phyloP scores from a whole-genome alignment of 2,888 invertebrate genomes.

The Synergus japonicus region DNA sequence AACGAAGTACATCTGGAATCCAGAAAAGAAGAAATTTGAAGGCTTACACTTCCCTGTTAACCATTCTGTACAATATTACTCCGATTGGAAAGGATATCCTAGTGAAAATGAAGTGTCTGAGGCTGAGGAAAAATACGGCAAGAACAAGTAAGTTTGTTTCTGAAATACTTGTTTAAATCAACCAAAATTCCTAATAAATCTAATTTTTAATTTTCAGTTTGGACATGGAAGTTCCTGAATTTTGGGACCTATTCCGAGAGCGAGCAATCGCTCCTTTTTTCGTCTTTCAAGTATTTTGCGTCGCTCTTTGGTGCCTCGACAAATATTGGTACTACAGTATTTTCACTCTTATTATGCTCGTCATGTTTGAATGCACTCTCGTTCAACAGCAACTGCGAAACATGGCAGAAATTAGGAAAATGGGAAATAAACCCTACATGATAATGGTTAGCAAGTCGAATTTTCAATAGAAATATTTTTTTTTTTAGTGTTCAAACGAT shows the following conservation, averaged over 20 bases:
- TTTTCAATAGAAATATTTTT: too few species aligned
- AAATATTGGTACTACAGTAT: slow-evolving; percentile 99
- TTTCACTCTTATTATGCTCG: slow-evolving; percentile 96
- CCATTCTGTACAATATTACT: slow-evolving; percentile 84
- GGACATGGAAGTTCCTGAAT: slow-evolving; percentile 94
- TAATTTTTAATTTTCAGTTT: slow-evolving; percentile 77
- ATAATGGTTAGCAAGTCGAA: slow-evolving; percentile 80
- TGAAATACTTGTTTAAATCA: not conserved
- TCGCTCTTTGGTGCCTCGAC: slow-evolving; percentile 98
- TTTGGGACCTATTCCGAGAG: slow-evolving; percentile 97
- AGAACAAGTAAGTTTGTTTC: slow-evolving; percentile 85
- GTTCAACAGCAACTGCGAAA: slow-evolving; percentile 98
- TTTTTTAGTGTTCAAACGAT: not conserved
- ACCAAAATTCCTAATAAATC: not conserved
- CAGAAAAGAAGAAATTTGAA: slow-evolving; percentile 88
- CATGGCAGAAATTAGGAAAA: slow-evolving; percentile 99
- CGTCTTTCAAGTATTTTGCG: slow-evolving; percentile 99
- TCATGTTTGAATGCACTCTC: slow-evolving; percentile 97
- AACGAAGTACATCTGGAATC: slow-evolving; percentile 95
- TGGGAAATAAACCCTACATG: slow-evolving; percentile 98
- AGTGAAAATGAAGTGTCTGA: slow-evolving; percentile 88
- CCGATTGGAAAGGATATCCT: slow-evolving; percentile 91
- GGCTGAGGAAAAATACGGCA: slow-evolving; percentile 91
- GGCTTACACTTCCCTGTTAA: slow-evolving; percentile 92
- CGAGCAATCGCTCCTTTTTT: slow-evolving; percentile 99